Evolutionary conservation across 2,797 vertebrate genomes (phyloP).

Genomic region (Leptatherina wallacei): DNA sequence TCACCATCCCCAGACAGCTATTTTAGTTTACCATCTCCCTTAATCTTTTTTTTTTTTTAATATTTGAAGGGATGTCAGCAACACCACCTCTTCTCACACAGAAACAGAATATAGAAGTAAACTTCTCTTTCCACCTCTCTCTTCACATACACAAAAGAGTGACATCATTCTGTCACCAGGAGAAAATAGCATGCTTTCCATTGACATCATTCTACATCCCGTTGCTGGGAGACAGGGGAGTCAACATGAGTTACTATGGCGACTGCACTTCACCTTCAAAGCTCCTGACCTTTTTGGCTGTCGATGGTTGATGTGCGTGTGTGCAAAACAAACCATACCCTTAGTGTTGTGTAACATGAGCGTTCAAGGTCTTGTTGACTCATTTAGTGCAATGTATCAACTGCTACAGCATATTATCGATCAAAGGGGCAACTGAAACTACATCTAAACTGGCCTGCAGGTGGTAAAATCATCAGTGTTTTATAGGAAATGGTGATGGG

Average conservation of each 20-base stretch:
- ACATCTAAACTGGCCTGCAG: not conserved
- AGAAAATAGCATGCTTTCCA: conserved; percentile 81
- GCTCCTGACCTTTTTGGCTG: conserved; percentile 75
- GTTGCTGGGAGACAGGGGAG: conserved; percentile 82
- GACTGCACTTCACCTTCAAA: conserved; percentile 83
- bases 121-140: conserved; percentile 48
- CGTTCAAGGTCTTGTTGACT: conserved; percentile 61
- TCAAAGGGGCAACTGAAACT: conserved; percentile 27
- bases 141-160: conserved; percentile 57
- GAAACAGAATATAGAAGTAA: conserved; percentile 60
- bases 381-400: conserved; percentile 45
- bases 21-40: conserved; percentile 59
- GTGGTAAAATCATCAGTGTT: conserved; percentile 2
- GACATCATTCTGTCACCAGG: conserved; percentile 74
- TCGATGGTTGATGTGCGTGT: conserved; percentile 39
- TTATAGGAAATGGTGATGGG: conserved; percentile 1
- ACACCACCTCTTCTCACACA: conserved; percentile 19
- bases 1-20: conserved; percentile 54
- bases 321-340: conserved; percentile 24
- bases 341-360: conserved; percentile 64
- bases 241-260: conserved; percentile 82
- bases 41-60: conserved; percentile 35
- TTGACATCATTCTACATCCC: conserved; percentile 83
- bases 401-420: conserved; percentile 25
- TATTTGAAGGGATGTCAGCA: conserved; percentile 49